Evolutionary conservation across 2,797 vertebrate species (phyloP), one percentile per base, ranked within the genome.

Genomic region (Bradypus variegatus): DNA sequence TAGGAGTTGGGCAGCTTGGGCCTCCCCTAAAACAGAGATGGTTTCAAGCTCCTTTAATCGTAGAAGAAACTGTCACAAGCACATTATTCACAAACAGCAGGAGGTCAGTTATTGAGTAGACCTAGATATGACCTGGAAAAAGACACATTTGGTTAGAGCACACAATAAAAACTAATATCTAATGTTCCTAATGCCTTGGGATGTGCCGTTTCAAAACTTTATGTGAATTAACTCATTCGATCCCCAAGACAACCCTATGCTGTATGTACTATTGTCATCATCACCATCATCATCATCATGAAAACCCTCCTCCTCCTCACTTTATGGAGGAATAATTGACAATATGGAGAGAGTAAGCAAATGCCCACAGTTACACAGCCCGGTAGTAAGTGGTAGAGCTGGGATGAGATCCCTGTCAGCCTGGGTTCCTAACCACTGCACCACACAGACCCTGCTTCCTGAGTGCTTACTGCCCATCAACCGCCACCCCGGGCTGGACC

Each of bases 371-470:
- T 23, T 25, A 6, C 38, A 41, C 11, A 16, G 50, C 33, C 3
- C 7, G 31, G 1, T 45, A 14, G 13, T 41, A 45, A 38, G 21
- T 0, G 8, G 12, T 38, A 62, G 48, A 36, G 25, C 18, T 29
- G 48, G 86, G 55, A 38, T 21, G n/a, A 70, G 45, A 7, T 16
- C 58, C 70, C 27, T 21, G 64, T 64, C 11, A 25, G 8, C 27
- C 21, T 8, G n/a, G 41, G 2, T 3, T 5, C 60, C 45, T 62
- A 31, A 38, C 33, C 85, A 70, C 53, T 2, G 21, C 16, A 5
- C 19, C 31, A 12, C 82, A 15, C 2, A 2, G 21, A n/a, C n/a
- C 33, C 1, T 0, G 0, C 25, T 38, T n/a, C 75, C 69, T 14
- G 2, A 10, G 18, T 1, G 31, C 23, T 33, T 12, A 21, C 41